Evolutionary conservation across 2,888 invertebrate genomes (phyloP).

Genomic region (Synergus japonicus): DNA sequence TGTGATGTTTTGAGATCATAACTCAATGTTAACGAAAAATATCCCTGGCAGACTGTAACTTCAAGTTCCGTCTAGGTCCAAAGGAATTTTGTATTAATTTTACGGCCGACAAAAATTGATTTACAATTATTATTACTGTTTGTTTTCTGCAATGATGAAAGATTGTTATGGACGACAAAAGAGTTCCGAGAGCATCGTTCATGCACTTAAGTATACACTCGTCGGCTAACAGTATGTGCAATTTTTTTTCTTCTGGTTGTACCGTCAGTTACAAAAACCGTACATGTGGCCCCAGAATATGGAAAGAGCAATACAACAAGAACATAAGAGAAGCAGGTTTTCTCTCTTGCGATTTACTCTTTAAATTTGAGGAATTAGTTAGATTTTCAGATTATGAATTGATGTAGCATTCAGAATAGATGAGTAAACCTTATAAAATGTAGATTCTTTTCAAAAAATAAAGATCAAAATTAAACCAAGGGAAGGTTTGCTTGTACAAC

Average conservation of each 20-base stretch:
- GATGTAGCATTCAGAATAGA: no score
- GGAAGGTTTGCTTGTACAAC: not conserved
- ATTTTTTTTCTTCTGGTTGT: constrained; percentile 25
- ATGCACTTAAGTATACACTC: constrained; percentile 34
- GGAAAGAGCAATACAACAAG: constrained; percentile 9
- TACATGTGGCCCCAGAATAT: not conserved
- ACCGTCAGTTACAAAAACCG: constrained; percentile 22
- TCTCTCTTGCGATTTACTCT: not conserved
- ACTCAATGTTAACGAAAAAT: constrained; percentile 8
- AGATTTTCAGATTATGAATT: no score
- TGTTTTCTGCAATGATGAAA: constrained; percentile 2
- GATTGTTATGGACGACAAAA: constrained; percentile 18
- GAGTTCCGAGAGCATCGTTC: constrained; percentile 10
- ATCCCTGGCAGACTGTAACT: constrained; percentile 16
- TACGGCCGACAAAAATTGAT: not conserved
- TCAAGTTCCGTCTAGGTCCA: not conserved
- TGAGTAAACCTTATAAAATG: not conserved
- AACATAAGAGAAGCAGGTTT: not conserved
- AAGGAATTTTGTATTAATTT: not conserved
- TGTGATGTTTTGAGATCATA: constrained; percentile 20
- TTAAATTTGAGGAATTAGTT: no score
- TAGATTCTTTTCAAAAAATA: not conserved
- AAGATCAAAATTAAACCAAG: not conserved
- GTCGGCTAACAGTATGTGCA: constrained; percentile 33
- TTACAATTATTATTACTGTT: constrained; percentile 35